These are phyloP conservation scores for Pangasius krempfi DNA, from an alignment of 2,797 vertebrate genomes.

Conservation along the genomic window DNA sequence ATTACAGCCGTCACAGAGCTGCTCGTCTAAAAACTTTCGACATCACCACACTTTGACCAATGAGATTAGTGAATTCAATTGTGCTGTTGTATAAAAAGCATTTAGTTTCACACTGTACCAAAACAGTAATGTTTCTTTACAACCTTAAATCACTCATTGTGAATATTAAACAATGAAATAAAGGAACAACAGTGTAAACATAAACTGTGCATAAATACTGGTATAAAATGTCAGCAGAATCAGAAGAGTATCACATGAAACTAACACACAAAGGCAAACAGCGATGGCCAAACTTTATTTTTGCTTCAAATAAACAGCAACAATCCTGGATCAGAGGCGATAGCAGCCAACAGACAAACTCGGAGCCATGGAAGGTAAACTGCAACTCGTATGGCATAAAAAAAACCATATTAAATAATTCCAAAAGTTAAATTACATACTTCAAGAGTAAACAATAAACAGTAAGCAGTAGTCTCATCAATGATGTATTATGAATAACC, in stretches of 20 bases:
- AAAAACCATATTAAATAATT: conserved; percentile 49
- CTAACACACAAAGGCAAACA: conserved; percentile 27
- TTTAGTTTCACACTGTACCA: not conserved
- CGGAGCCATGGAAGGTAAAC: conserved; percentile 46
- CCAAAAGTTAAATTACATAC: conserved; percentile 56
- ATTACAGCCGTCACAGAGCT: not conserved
- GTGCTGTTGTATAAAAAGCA: not conserved
- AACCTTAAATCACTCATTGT: not conserved
- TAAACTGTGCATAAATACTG: not conserved
- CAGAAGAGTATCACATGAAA: not conserved
- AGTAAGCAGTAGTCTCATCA: conserved; percentile 47
- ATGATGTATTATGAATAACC: conserved; percentile 13
- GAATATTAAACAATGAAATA: not conserved
- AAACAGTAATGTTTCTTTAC: not conserved
- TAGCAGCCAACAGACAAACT: conserved; percentile 45
- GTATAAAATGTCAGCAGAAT: not conserved
- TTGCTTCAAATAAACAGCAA: conserved; percentile 56
- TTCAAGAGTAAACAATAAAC: conserved; percentile 57
- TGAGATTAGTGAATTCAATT: not conserved
- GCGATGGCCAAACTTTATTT: conserved; percentile 64
- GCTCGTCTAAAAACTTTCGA: not conserved
- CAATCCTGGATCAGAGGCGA: conserved; percentile 50
- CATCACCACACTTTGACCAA: not conserved
- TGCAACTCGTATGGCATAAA: conserved; percentile 48
- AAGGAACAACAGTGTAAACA: not conserved